A percentile compares a stretch with the other conserved stretches of the same genome.
These are phyloP conservation scores for Perca flavescens DNA, from an alignment of 2,113 vertebrate species.

Conservation along the genomic window DNA sequence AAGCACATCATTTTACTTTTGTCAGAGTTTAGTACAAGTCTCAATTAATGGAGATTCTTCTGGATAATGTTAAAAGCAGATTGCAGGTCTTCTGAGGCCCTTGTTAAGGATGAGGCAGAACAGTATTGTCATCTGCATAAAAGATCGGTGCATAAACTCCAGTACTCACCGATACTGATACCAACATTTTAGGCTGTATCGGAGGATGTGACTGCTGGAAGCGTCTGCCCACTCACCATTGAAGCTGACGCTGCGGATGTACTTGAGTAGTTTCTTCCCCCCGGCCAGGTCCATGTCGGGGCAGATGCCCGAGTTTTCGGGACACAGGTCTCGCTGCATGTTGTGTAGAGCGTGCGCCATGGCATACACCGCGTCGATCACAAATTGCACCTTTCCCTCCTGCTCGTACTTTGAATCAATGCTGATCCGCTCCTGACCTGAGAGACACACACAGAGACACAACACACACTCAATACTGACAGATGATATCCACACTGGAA, in stretches of 20 bases:
- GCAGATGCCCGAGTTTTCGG: slow-evolving; percentile 89
- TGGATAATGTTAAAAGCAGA: no score
- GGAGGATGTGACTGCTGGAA: no score
- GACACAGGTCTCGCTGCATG: slow-evolving; percentile 94
- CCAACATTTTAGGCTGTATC: no score
- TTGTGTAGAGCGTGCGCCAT: slow-evolving; percentile 96
- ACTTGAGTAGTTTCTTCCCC: slow-evolving; percentile 92
- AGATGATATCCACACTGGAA: no score
- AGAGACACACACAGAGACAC: neutral
- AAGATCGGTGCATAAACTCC: no score
- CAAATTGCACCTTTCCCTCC: slow-evolving; percentile 97
- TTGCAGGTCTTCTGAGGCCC: no score
- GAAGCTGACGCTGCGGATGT: slow-evolving; percentile 94
- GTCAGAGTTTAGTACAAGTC: no score
- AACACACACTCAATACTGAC: neutral
- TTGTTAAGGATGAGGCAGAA: no score
- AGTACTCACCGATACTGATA: no score
- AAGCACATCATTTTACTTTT: no score
- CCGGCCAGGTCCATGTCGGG: slow-evolving; percentile 92
- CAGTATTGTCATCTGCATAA: no score
- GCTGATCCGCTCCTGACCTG: slow-evolving; percentile 95
- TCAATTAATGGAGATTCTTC: no score
- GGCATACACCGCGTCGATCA: slow-evolving; percentile 95
- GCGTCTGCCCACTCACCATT: slow-evolving; percentile 76
- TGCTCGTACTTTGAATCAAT: slow-evolving; percentile 95